These are phyloP conservation scores for Barbus barbus DNA, from an alignment of 2,113 vertebrate genomes.

Conservation along the genomic window DNA sequence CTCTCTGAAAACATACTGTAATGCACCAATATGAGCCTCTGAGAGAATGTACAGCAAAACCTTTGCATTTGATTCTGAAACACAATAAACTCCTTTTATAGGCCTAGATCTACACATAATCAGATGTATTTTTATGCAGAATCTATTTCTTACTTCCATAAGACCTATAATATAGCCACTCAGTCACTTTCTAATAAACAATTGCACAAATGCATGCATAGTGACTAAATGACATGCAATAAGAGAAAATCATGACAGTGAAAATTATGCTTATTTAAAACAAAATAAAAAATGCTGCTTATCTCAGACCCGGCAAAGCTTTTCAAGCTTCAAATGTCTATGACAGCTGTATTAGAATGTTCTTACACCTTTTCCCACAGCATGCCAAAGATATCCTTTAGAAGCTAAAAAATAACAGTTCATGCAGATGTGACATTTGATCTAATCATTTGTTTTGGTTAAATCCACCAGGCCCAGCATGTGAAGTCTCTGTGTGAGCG, in stretches of 20 bases:
- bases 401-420: background rate
- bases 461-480: background rate
- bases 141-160: background rate
- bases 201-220: background rate
- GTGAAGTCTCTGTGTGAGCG: background rate
- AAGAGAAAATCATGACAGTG: background rate
- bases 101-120: background rate
- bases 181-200: background rate
- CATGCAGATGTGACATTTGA: slow-evolving; percentile 25
- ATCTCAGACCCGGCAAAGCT: background rate
- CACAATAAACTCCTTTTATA: background rate
- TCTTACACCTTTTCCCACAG: background rate
- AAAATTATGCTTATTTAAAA: background rate
- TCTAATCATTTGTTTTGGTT: slow-evolving; percentile 12
- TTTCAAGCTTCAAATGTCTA: background rate
- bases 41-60: background rate
- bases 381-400: background rate
- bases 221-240: background rate
- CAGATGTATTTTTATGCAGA: background rate
- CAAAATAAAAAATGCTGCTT: background rate
- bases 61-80: background rate
- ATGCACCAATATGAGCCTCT: background rate
- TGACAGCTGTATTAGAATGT: background rate
- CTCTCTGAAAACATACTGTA: background rate
- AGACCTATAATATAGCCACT: background rate